Base-by-base conservation (phyloP, 2,113 vertebrate genomes). In the Entomyzon cyanotis region DNA sequence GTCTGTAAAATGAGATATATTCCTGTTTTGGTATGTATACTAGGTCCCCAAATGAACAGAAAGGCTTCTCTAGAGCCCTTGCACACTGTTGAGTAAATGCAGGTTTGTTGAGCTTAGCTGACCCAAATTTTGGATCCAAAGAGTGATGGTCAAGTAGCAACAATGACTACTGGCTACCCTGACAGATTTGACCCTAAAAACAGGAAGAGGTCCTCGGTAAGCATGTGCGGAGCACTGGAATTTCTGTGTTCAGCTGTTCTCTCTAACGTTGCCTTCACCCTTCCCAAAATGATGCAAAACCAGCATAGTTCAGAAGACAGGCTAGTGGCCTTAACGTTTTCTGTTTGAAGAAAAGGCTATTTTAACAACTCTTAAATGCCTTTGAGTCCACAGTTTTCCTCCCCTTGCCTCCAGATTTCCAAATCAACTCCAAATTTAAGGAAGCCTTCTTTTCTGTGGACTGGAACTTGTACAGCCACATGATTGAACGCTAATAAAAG, bases 11-110 rank as follows among this genome's bases (percentile, higher is more conserved):
- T 95, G 95, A 97, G 90, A 90, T 81, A 65, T 96, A 92, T 97
- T 63, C 91, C 73, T 83, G 90, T 96, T 97, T 96, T 92, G 91
- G 95, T 97, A 87, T 95, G 88, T 95, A 80, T 94, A 89, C 93
- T 94, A 96, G 96, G 90, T 97, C 96, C 97, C 97, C 95, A 95
- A 96, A 95, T 93, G 94, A 97, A 93, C 94, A 86, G 75, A 96
- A 97, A 96, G 97, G 94, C 97, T 97, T 97, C 91, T 96, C 76
- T 82, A 97, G 95, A 98, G 97, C 95, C 96, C 96, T 98, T 93
- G 89, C 91, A 94, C 80, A 77, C 82, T 80, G 81, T 67, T 80
- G 79, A 90, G 76, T 92, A 90, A 94, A 95, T 63, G 81, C 84
- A 78, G 83, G 86, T 95, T 95, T 88, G 64, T 86, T 86, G 90